These are phyloP conservation scores for Lacanobia oleracea DNA, from an alignment of 2,888 invertebrate species.

Conservation along the genomic window DNA sequence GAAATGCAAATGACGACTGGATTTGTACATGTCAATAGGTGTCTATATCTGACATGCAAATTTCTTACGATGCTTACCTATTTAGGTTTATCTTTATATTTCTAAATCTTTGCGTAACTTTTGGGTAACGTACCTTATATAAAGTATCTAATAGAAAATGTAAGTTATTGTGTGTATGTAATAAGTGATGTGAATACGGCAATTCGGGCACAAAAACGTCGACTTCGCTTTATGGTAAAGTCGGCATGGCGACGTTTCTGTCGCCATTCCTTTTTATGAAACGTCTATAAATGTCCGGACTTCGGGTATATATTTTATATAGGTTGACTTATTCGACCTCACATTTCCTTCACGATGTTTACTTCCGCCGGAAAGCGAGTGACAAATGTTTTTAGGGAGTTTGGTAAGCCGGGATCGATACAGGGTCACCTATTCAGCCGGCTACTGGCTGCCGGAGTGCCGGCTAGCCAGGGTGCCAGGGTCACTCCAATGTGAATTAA, in stretches of 20 bases:
- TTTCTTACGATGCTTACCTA: background rate
- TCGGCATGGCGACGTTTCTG: conserved; percentile 39
- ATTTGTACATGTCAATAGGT: conserved; percentile 3
- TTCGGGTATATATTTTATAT: conserved; percentile 57
- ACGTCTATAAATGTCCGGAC: conserved; percentile 58
- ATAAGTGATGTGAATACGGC: conserved; percentile 21
- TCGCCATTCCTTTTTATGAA: conserved; percentile 56
- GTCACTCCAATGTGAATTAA: conserved; percentile 50
- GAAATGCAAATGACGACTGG: conserved; percentile 5
- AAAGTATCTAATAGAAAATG: background rate
- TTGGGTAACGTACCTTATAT: background rate
- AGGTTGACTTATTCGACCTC: conserved; percentile 65
- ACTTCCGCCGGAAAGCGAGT: conserved; percentile 65
- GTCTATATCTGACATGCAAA: background rate
- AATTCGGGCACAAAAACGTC: conserved; percentile 37
- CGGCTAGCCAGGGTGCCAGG: conserved; percentile 24
- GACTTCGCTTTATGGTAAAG: conserved; percentile 45
- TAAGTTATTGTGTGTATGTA: conserved; percentile 14
- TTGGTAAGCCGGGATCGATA: conserved; percentile 63
- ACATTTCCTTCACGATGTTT: conserved; percentile 67
- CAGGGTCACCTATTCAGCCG: conserved; percentile 59
- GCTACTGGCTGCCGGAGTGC: conserved; percentile 29
- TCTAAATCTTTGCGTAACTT: background rate
- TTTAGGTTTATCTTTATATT: background rate
- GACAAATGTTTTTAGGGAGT: conserved; percentile 68